Evolutionary conservation across 1,140 invertebrate genomes (phyloP).

Genomic region (Arctopsyche grandis): DNA sequence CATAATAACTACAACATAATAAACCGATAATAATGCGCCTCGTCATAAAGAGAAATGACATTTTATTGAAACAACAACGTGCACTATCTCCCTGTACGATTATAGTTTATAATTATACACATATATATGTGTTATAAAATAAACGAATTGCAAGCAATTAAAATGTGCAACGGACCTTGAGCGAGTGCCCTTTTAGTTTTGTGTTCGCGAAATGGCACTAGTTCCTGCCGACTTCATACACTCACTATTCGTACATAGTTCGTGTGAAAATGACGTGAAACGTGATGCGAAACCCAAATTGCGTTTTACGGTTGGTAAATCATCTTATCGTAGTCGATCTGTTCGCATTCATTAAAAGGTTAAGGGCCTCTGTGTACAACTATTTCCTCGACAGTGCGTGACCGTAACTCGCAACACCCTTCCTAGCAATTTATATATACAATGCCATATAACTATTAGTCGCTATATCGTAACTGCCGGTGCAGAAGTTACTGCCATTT

Average conservation of each 20-base stretch:
- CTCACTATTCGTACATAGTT: background rate
- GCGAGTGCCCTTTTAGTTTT: background rate
- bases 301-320: slow-evolving; percentile 17
- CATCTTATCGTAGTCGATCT: slow-evolving; percentile 15
- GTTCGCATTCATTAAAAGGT: slow-evolving; percentile 29
- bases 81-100: background rate
- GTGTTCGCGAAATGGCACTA: slow-evolving; percentile 15
- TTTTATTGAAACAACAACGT: too few relatives aligned
- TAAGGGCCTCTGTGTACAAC: slow-evolving; percentile 19
- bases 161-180: slow-evolving; percentile 18
- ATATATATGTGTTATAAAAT: too few relatives aligned
- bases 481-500: background rate
- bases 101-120: background rate
- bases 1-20: background rate
- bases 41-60: too few relatives aligned
- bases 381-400: slow-evolving; percentile 16
- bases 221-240: background rate
- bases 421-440: background rate
- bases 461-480: background rate
- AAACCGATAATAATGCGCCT: background rate
- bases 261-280: slow-evolving; percentile 24
- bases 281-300: slow-evolving; percentile 19
- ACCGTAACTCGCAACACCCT: slow-evolving; percentile 19
- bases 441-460: slow-evolving; percentile 19
- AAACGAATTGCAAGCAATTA: background rate